Conservation (phyloP, 2,113 vertebrate species). For the Pogona vitticeps region DNA sequence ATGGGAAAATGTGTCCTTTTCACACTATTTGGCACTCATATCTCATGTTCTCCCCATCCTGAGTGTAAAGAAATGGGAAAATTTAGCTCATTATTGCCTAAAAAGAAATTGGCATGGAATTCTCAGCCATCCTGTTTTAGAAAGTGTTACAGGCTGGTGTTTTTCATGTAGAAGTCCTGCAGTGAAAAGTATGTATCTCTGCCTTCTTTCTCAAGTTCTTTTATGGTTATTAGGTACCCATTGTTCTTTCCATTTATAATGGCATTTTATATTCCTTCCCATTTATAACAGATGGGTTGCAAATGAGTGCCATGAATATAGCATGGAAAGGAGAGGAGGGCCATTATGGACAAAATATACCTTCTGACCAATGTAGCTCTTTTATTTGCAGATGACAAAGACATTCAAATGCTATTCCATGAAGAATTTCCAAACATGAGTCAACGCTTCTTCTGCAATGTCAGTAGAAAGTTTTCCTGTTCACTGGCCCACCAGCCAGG, state of each 20-base stretch:
- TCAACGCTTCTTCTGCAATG: background rate
- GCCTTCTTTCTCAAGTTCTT: background rate
- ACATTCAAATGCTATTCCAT: background rate
- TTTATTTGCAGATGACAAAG: background rate
- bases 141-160: no score
- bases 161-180: no score
- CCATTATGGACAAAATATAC: background rate
- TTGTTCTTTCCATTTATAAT: no score
- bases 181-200: no score
- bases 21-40: no score
- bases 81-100: no score
- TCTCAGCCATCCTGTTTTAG: no score
- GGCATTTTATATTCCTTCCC: no score
- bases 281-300: background rate
- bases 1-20: no score
- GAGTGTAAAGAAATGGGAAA: no score
- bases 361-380: background rate
- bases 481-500: background rate
- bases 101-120: no score
- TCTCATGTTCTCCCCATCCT: no score
- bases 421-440: background rate
- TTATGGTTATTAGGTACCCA: background rate
- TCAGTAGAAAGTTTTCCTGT: background rate
- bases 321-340: background rate
- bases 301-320: background rate